Conservation (phyloP, 2,797 vertebrate species). For the Babyrousa celebensis region DNA sequence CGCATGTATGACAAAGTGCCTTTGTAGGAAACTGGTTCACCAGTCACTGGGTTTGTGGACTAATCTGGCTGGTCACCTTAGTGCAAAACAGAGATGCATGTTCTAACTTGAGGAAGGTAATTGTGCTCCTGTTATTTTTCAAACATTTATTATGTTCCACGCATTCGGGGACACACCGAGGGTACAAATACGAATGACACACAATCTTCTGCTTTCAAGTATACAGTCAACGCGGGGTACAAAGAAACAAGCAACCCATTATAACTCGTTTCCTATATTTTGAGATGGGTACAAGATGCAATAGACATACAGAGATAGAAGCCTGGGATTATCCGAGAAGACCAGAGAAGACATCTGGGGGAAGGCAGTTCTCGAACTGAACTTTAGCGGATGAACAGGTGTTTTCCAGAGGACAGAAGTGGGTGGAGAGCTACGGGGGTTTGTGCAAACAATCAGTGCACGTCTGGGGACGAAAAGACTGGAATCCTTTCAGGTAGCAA, state of each 20-base stretch:
- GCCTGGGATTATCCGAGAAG: not conserved
- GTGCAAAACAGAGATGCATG: not conserved
- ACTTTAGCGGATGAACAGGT: conserved; percentile 65
- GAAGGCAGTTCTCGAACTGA: conserved; percentile 25
- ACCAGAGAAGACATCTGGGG: not conserved
- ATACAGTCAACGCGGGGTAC: not conserved
- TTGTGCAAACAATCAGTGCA: conserved; percentile 48
- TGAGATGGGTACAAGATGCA: not conserved
- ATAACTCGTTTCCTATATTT: conserved; percentile 15
- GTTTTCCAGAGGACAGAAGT: not conserved
- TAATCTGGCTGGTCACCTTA: conserved; percentile 9
- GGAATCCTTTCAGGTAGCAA: conserved; percentile 1
- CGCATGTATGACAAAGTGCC: not conserved
- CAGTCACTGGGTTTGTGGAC: not conserved
- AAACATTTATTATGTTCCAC: conserved; percentile 41
- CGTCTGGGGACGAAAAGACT: not conserved
- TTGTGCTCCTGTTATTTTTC: conserved; percentile 31
- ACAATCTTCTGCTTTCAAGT: conserved; percentile 62
- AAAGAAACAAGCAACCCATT: conserved; percentile 58
- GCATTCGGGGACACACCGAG: conserved; percentile 20
- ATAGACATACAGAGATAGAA: not conserved
- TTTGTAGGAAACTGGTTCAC: conserved; percentile 13
- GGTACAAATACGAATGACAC: conserved; percentile 42
- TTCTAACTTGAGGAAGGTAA: conserved; percentile 32
- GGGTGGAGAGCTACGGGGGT: not conserved